Evolutionary conservation across 2,113 vertebrate species (phyloP).

Genomic region (Clupea harengus): DNA sequence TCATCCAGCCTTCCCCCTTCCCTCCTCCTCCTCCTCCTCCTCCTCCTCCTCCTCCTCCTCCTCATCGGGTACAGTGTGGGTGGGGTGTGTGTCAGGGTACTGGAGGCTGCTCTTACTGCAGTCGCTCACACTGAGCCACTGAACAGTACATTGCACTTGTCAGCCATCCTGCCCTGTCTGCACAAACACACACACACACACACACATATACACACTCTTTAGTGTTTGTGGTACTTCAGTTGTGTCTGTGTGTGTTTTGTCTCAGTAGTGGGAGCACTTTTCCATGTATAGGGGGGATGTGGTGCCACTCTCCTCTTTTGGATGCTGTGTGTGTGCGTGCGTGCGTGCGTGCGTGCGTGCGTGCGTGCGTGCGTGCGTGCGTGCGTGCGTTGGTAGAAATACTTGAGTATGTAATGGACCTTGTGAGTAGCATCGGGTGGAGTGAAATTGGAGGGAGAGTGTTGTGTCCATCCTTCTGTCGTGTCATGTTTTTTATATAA

Average conservation of each 20-base stretch:
- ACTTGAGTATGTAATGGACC: neutral
- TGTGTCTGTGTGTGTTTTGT: constrained; percentile 2
- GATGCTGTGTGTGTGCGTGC: neutral
- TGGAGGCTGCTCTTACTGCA: neutral
- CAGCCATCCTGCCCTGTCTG: neutral
- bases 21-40: neutral
- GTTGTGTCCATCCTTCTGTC: neutral
- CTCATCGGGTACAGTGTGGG: neutral
- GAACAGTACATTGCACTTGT: constrained; percentile 10
- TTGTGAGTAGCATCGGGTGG: neutral
- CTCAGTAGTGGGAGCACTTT: neutral
- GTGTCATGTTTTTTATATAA: constrained; percentile 27
- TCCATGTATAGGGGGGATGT: neutral
- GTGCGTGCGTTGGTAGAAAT: neutral
- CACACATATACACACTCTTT: neutral
- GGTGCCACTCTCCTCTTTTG: neutral
- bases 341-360: neutral
- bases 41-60: neutral
- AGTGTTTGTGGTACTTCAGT: neutral
- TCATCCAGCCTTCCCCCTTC: neutral
- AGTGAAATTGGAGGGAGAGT: neutral
- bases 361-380: neutral
- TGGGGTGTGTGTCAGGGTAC: neutral
- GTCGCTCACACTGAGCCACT: neutral
- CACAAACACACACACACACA: neutral